phyloP scores from a whole-genome alignment of 2,113 vertebrate genomes.

The Columbina picui region DNA sequence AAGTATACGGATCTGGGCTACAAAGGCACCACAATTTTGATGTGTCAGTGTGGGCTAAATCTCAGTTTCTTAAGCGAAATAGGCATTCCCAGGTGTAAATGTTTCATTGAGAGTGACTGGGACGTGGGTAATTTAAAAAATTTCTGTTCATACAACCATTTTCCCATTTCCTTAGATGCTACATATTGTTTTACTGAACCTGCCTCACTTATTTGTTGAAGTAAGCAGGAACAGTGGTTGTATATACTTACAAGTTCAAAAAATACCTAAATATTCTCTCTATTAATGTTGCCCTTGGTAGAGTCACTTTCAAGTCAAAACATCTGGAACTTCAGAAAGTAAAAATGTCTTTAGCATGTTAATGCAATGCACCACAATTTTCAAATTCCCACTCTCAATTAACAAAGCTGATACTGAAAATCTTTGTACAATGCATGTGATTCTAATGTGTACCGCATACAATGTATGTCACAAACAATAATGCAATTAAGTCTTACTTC shows the following conservation, averaged over 20 bases:
- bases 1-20: not conserved
- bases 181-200: not conserved
- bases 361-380: not conserved
- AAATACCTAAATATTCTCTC: not conserved
- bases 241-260: not conserved
- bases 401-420: not conserved
- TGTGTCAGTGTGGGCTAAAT: not conserved
- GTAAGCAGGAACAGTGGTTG: not conserved
- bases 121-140: not conserved
- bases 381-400: not conserved
- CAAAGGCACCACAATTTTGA: not conserved
- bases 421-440: not conserved
- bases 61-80: not conserved
- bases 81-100: not conserved
- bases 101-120: not conserved
- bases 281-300: not conserved
- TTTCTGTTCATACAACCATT: not conserved
- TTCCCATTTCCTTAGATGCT: not conserved
- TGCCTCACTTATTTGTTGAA: not conserved
- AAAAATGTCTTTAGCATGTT: not conserved
- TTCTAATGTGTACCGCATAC: not conserved
- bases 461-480: constrained; percentile 11
- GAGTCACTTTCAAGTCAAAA: not conserved
- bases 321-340: not conserved
- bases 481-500: constrained; percentile 12